Evolutionary conservation across 1,140 invertebrate genomes (phyloP).

Genomic region (Asobara japonica): DNA sequence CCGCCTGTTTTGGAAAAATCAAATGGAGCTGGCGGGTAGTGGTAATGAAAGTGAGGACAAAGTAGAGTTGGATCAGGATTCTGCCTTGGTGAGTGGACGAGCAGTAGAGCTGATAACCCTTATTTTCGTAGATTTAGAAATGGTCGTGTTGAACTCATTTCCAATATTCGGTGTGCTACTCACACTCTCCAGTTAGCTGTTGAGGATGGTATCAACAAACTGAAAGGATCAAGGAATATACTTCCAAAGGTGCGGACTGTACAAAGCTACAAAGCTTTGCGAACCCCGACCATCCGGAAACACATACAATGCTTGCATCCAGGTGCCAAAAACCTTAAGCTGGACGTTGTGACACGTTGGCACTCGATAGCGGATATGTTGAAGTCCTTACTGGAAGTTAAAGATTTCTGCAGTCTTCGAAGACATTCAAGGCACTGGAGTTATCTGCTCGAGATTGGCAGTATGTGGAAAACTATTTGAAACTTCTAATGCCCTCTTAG

Average conservation of each 20-base stretch:
- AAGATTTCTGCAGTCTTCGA: background rate
- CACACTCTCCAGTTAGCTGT: constrained; percentile 14
- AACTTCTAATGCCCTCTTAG: background rate
- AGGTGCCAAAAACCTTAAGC: background rate
- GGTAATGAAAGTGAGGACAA: background rate
- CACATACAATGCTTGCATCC: background rate
- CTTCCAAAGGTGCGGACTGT: background rate
- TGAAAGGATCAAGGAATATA: background rate
- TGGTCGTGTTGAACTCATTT: background rate
- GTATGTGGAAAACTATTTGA: background rate
- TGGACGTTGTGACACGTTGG: constrained; percentile 24
- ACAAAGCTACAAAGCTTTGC: constrained; percentile 8
- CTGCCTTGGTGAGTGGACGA: background rate
- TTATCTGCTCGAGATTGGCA: constrained; percentile 7
- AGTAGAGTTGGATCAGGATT: background rate
- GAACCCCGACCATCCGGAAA: background rate
- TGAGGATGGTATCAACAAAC: constrained; percentile 10
- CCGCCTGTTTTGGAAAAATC: background rate
- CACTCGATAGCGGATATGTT: constrained; percentile 26
- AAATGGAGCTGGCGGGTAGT: background rate
- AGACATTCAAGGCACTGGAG: background rate
- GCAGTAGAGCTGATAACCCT: background rate
- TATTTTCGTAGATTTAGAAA: background rate
- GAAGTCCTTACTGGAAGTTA: constrained; percentile 12
- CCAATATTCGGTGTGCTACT: background rate